phyloP scores from a whole-genome alignment of 1,140 invertebrate genomes.

The Riptortus pedestris region DNA sequence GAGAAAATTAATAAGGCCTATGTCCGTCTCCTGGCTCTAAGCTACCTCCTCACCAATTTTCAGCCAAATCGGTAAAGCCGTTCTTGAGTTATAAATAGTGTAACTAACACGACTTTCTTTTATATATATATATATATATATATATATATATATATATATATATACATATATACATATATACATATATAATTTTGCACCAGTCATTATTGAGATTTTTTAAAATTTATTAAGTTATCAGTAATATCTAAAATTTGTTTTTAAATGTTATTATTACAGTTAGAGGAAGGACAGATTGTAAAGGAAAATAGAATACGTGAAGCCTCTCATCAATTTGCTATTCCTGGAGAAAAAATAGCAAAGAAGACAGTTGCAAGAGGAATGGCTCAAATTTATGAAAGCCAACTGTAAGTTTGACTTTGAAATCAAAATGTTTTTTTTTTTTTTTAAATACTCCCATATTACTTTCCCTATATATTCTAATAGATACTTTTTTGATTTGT shows the following conservation, averaged over 20 bases:
- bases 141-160: too few relatives aligned
- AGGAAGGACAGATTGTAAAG: conserved; percentile 73
- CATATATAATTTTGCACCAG: too few relatives aligned
- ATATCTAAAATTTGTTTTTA: background rate
- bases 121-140: too few relatives aligned
- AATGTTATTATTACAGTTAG: conserved; percentile 42
- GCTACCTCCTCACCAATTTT: too few relatives aligned
- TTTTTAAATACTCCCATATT: conserved; percentile 21
- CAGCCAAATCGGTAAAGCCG: too few relatives aligned
- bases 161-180: too few relatives aligned
- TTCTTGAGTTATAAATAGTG: too few relatives aligned
- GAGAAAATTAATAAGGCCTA: too few relatives aligned
- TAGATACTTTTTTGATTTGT: background rate
- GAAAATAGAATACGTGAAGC: conserved; percentile 64
- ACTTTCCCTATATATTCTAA: conserved; percentile 4
- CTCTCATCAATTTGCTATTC: conserved; percentile 70
- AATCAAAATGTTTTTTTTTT: conserved; percentile 11
- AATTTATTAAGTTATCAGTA: too few relatives aligned
- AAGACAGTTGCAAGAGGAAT: conserved; percentile 71
- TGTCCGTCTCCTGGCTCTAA: too few relatives aligned
- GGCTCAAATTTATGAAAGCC: conserved; percentile 73
- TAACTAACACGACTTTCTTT: too few relatives aligned
- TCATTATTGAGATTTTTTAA: too few relatives aligned
- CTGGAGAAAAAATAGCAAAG: conserved; percentile 66
- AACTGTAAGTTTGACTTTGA: conserved; percentile 53